Conservation (phyloP, 1,140 invertebrate genomes). For the Tigriopus japonicus region DNA sequence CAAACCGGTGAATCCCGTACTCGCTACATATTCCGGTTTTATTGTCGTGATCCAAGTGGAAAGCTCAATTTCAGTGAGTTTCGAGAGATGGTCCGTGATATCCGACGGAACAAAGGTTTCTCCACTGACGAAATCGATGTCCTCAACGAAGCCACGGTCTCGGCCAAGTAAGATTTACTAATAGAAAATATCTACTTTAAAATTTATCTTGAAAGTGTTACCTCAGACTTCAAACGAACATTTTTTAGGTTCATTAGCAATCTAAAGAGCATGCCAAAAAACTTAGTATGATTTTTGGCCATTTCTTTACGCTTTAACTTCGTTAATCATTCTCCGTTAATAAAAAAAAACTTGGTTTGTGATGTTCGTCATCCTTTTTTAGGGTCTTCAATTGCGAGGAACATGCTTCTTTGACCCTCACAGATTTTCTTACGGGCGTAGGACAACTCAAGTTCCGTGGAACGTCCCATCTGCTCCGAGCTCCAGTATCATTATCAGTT, state of each 20-base stretch:
- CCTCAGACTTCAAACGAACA: no score
- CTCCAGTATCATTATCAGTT: constrained; percentile 16
- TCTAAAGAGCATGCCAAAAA: no score
- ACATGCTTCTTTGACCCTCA: constrained; percentile 21
- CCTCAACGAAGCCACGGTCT: constrained; percentile 25
- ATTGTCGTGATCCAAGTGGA: constrained; percentile 29
- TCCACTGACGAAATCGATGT: constrained; percentile 23
- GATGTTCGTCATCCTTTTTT: no score
- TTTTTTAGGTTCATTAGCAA: no score
- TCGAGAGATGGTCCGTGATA: constrained; percentile 27
- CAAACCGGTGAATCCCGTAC: constrained; percentile 34
- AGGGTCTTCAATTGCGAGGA: no score
- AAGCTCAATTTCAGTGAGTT: constrained; percentile 23
- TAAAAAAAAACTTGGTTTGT: no score
- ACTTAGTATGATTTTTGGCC: no score
- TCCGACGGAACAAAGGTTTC: constrained; percentile 25
- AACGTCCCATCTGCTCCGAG: constrained; percentile 32
- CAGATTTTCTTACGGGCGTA: constrained; percentile 31
- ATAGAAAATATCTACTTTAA: no score
- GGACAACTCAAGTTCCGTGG: constrained; percentile 36
- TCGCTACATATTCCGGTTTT: constrained; percentile 35
- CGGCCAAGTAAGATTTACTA: constrained; percentile 17
- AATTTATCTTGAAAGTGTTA: no score
- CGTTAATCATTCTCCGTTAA: no score
- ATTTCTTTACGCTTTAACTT: no score